Percentiles rank a stretch among this genome's conserved stretches.
Conservation (phyloP, 2,113 vertebrate genomes). For the Lichenostomus cassidix region DNA sequence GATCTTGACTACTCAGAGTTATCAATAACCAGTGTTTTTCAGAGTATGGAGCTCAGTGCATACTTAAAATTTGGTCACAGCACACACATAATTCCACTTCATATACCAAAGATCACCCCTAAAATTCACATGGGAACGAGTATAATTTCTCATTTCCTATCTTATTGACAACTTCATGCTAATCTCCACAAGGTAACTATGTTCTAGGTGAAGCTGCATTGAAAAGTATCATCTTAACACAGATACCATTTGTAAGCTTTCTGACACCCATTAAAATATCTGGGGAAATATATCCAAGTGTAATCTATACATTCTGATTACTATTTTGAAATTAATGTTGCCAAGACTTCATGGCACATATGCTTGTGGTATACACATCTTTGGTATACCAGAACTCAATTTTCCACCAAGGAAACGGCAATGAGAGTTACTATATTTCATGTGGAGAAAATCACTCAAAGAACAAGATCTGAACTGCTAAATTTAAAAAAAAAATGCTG, state of each 20-base stretch:
- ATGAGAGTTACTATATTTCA: not conserved
- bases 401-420: not conserved
- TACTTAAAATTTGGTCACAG: not conserved
- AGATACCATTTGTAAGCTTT: not conserved
- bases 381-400: not conserved
- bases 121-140: not conserved
- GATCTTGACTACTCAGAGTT: not conserved
- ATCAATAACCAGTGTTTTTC: not conserved
- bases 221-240: not conserved
- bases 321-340: not conserved
- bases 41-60: not conserved
- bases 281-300: not conserved
- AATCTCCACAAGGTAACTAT: not conserved
- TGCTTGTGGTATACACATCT: not conserved
- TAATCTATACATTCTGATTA: not conserved
- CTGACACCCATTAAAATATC: not conserved
- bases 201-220: not conserved
- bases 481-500: not conserved
- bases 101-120: not conserved
- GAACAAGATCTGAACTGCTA: not conserved
- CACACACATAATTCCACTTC: not conserved
- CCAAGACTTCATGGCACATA: not conserved
- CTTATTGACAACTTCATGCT: not conserved
- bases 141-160: not conserved
- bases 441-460: accelerated